These are phyloP conservation scores for Xestia ashworthii DNA, from an alignment of 2,888 invertebrate species.

Conservation along the genomic window DNA sequence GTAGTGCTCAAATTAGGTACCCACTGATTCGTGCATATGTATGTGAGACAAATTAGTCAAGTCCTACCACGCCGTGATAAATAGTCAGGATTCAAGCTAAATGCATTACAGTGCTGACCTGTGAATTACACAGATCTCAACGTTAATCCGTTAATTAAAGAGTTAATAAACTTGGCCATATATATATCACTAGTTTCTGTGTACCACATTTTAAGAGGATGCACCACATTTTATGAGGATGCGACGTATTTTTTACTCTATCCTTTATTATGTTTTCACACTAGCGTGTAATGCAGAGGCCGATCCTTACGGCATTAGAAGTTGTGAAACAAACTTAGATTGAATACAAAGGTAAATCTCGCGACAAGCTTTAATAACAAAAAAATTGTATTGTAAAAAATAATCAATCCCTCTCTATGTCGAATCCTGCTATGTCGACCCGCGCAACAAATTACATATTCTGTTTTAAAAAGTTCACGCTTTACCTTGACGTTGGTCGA, in stretches of 20 bases:
- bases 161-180: conserved; percentile 19
- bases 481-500: too few species aligned
- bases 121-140: conserved; percentile 42
- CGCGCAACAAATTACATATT: too few species aligned
- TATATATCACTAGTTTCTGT: neutral
- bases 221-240: conserved; percentile 13
- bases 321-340: neutral
- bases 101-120: conserved; percentile 47
- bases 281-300: neutral
- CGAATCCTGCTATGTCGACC: too few species aligned
- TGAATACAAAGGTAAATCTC: neutral
- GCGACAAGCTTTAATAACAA: too few species aligned
- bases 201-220: conserved; percentile 14
- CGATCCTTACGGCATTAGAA: neutral
- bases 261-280: neutral
- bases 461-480: too few species aligned
- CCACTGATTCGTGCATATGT: conserved; percentile 58
- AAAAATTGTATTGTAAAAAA: too few species aligned
- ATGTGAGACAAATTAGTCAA: conserved; percentile 57
- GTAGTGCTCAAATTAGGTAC: conserved; percentile 57
- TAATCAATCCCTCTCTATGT: too few species aligned
- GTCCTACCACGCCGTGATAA: conserved; percentile 45
- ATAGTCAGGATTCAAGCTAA: conserved; percentile 51
- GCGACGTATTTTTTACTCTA: neutral
- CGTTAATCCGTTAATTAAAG: conserved; percentile 32